These are phyloP conservation scores for Dufourea novaeangliae DNA, from an alignment of 1,140 invertebrate species.

Conservation along the genomic window DNA sequence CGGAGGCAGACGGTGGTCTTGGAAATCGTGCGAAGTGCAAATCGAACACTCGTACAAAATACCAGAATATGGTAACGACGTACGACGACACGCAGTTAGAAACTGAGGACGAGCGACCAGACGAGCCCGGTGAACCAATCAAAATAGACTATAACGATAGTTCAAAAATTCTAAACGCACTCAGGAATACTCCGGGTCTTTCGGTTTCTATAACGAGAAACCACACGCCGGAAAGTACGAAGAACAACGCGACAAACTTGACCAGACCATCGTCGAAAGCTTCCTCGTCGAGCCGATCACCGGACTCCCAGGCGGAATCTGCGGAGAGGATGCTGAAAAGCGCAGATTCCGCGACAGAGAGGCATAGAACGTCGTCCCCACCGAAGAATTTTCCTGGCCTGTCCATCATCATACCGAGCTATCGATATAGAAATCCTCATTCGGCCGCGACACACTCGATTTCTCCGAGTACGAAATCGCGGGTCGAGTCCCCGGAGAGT, in stretches of 20 bases:
- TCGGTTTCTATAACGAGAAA: conserved; percentile 74
- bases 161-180: conserved; percentile 73
- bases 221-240: conserved; percentile 51
- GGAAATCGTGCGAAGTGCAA: conserved; percentile 22
- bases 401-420: conserved; percentile 70
- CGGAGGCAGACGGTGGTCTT: conserved; percentile 56
- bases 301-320: conserved; percentile 74
- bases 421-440: conserved; percentile 59
- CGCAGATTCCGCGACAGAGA: conserved; percentile 22
- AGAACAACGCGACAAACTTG: neutral
- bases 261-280: conserved; percentile 58
- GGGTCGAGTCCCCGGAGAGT: conserved; percentile 74
- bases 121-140: conserved; percentile 51
- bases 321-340: conserved; percentile 53
- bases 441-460: conserved; percentile 24
- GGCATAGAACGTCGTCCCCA: conserved; percentile 5
- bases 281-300: conserved; percentile 70
- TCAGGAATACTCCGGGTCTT: conserved; percentile 75
- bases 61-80: neutral
- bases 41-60: conserved; percentile 28
- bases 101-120: conserved; percentile 46
- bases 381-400: conserved; percentile 59
- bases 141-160: conserved; percentile 66
- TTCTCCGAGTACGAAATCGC: conserved; percentile 59
- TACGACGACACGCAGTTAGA: conserved; percentile 10